Evolutionary conservation across 1,140 invertebrate genomes (phyloP).

Genomic region (Muscidifurax raptorellus): DNA sequence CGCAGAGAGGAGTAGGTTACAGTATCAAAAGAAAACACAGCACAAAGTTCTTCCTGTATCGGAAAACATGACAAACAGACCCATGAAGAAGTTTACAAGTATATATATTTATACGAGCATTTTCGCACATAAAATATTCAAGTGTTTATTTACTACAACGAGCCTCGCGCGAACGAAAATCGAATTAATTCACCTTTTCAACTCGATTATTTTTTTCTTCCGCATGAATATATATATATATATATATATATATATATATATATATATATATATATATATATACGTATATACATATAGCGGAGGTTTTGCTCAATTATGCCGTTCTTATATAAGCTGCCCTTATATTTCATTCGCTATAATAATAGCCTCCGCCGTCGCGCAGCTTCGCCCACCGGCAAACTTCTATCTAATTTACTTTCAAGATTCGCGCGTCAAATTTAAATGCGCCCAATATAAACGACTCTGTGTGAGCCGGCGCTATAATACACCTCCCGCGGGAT

Average conservation of each 20-base stretch:
- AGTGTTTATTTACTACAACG: neutral
- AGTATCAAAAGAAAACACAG: too few species aligned
- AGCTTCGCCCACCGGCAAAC: conserved; percentile 24
- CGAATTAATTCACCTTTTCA: neutral
- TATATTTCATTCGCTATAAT: conserved; percentile 41
- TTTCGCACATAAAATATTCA: neutral
- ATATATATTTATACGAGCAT: neutral
- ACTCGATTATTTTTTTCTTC: conserved; percentile 24
- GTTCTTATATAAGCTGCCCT: neutral
- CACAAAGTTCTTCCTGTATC: neutral
- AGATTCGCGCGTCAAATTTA: conserved; percentile 47
- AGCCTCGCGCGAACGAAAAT: neutral
- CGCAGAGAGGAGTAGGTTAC: too few species aligned
- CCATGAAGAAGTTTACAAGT: neutral
- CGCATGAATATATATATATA: conserved; percentile 9
- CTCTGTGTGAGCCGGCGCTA: neutral
- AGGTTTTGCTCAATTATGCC: neutral
- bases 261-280: too few species aligned
- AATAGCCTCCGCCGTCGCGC: neutral
- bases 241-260: too few species aligned
- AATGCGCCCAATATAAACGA: conserved; percentile 36
- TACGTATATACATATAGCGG: too few species aligned
- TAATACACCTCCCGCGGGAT: neutral
- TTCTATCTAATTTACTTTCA: conserved; percentile 48
- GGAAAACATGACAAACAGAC: neutral